Base-by-base conservation (phyloP, 2,888 invertebrate species). In the Phaonia tiefii region DNA sequence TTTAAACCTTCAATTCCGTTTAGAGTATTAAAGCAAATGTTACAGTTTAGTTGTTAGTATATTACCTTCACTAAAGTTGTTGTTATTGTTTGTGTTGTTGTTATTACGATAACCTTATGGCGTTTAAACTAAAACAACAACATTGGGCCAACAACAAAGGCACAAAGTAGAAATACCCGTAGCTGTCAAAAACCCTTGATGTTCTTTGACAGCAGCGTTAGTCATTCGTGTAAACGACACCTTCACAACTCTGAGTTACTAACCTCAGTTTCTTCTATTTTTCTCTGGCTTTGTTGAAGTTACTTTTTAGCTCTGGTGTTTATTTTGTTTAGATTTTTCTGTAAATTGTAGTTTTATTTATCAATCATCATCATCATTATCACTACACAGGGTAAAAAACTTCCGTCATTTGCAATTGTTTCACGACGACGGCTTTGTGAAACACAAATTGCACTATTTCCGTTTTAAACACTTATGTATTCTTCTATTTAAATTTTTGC, bases 1-100 rank as follows among this genome's bases (percentile, higher is more conserved):
- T n/a, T n/a, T n/a, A 44, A 11, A 11, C 44, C 44, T 44, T 44
- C 44, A 44, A 4, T 8, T 2, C 11, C 13, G n/a, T 11, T n/a
- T 42, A 25, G 31, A 15, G 31, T 31, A 31, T 31, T 31, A 31
- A 31, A 8, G 31, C 8, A 31, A 31, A 5, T 80, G 66, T 78
- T 85, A 56, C 44, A n/a, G 70, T 74, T 65, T 79, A 70, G 58
- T 75, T 77, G 65, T 83, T 79, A 74, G 73, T 78, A 39, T 39
- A 44, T 71, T 84, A 80, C 83, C 73, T 76, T 69, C 58, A 20
- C 22, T 51, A 58, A 58, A 37, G 58, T 58, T 37, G 15, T 20
- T 15, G 17, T 20, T 20, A 11, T n/a, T 22, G 22, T 51, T 26
- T 11, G 15, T 51, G 11, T 78, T 73, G 69, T 72, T 72, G 69